These are phyloP conservation scores for Pogonophryne albipinna DNA, from an alignment of 2,797 vertebrate genomes.

Conservation along the genomic window DNA sequence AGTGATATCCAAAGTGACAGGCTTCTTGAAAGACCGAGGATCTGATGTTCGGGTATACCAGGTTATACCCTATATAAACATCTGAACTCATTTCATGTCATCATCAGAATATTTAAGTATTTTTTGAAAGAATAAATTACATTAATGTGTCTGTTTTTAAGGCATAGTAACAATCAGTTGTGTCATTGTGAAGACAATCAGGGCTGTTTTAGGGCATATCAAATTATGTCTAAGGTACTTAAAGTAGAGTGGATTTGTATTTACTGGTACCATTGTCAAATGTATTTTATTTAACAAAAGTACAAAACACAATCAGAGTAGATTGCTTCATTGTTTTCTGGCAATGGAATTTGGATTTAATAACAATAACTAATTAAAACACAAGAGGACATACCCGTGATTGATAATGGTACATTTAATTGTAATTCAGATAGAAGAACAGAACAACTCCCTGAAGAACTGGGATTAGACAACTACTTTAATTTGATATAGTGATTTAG, in stretches of 20 bases:
- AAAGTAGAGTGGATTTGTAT: slow-evolving; percentile 17
- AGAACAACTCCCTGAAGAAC: background rate
- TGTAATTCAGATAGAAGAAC: background rate
- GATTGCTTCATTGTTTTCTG: background rate
- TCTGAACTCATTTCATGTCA: slow-evolving; percentile 46
- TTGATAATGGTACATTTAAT: background rate
- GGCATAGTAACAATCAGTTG: slow-evolving; percentile 10
- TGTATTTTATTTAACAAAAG: slow-evolving; percentile 24
- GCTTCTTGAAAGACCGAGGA: slow-evolving; percentile 71
- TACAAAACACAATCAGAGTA: slow-evolving; percentile 1
- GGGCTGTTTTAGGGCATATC: background rate
- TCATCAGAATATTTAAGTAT: slow-evolving; percentile 49
- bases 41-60: too few species aligned
- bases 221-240: background rate
- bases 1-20: slow-evolving; percentile 76
- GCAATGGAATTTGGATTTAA: background rate
- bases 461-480: background rate
- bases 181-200: background rate
- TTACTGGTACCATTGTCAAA: slow-evolving; percentile 20
- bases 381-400: background rate
- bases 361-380: background rate
- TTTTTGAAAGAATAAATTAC: slow-evolving; percentile 40
- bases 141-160: slow-evolving; percentile 24
- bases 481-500: slow-evolving; percentile 7
- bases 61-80: too few species aligned